Conservation (phyloP, 2,888 invertebrate species). For the Ryuthela nishihirai region DNA sequence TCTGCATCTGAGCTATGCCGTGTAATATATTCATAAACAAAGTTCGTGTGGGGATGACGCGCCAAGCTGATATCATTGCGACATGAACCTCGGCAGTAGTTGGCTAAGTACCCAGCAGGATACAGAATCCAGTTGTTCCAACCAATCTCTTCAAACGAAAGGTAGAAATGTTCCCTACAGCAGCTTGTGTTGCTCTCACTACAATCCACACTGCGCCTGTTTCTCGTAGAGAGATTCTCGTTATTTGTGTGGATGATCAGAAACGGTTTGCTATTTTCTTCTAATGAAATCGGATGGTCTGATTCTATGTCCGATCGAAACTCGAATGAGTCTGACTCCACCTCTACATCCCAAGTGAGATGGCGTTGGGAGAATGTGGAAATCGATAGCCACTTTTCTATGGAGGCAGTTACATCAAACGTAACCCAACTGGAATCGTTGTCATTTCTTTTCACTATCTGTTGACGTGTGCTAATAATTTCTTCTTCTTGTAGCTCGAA, state of each 20-base stretch:
- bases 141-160: conserved; percentile 43
- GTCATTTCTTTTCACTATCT: not conserved
- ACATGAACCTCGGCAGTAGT: conserved; percentile 58
- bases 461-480: not conserved
- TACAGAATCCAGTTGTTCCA: conserved; percentile 45
- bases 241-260: not conserved
- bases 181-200: conserved; percentile 53
- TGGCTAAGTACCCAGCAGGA: conserved; percentile 43
- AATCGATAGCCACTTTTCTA: too few relatives aligned
- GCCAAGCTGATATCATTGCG: conserved; percentile 45
- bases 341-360: too few relatives aligned
- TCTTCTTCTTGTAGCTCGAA: not conserved
- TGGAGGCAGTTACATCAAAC: too few relatives aligned
- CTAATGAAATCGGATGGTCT: not conserved
- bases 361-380: too few relatives aligned
- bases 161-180: conserved; percentile 59
- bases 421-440: too few relatives aligned
- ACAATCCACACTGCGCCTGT: not conserved
- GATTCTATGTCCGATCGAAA: not conserved
- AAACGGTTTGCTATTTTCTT: conserved; percentile 1
- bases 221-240: not conserved
- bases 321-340: not conserved
- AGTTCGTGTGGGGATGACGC: not conserved
- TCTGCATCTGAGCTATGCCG: not conserved
- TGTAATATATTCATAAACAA: not conserved